Evolutionary conservation across 2,113 vertebrate species (phyloP).

Genomic region (Lophius piscatorius): DNA sequence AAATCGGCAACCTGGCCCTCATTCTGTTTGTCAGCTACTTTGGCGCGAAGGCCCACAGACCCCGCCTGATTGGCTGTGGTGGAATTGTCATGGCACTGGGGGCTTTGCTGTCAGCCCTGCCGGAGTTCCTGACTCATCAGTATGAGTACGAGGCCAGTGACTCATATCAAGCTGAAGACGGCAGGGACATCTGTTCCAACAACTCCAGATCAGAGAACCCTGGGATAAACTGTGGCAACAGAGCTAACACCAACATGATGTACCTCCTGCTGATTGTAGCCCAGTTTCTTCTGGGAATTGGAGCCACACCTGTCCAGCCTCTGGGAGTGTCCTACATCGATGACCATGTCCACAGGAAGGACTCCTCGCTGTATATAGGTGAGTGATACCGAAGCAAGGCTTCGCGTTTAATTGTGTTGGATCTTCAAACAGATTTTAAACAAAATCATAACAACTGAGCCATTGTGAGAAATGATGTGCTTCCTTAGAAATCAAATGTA

Average conservation of each 20-base stretch:
- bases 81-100: slow-evolving; percentile 98
- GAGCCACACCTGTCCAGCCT: slow-evolving; percentile 93
- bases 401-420: too few species aligned
- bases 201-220: slow-evolving; percentile 82
- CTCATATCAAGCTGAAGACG: slow-evolving; percentile 89
- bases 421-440: too few species aligned
- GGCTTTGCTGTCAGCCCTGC: slow-evolving; percentile 92
- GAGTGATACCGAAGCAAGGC: slow-evolving; percentile 64
- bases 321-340: slow-evolving; percentile 88
- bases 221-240: slow-evolving; percentile 89
- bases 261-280: slow-evolving; percentile 98
- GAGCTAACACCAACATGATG: slow-evolving; percentile 98
- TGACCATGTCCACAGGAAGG: slow-evolving; percentile 93
- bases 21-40: slow-evolving; percentile 99
- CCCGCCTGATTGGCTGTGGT: slow-evolving; percentile 97
- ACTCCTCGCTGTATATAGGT: slow-evolving; percentile 97
- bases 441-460: too few species aligned
- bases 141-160: slow-evolving; percentile 92
- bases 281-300: slow-evolving; percentile 96
- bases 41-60: slow-evolving; percentile 93
- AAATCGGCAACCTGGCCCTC: slow-evolving; percentile 97
- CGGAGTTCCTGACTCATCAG: slow-evolving; percentile 96
- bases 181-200: slow-evolving; percentile 90
- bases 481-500: too few species aligned
- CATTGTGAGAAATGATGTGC: too few species aligned